phyloP scores from a whole-genome alignment of 2,113 vertebrate genomes.

The Odontesthes bonariensis region DNA sequence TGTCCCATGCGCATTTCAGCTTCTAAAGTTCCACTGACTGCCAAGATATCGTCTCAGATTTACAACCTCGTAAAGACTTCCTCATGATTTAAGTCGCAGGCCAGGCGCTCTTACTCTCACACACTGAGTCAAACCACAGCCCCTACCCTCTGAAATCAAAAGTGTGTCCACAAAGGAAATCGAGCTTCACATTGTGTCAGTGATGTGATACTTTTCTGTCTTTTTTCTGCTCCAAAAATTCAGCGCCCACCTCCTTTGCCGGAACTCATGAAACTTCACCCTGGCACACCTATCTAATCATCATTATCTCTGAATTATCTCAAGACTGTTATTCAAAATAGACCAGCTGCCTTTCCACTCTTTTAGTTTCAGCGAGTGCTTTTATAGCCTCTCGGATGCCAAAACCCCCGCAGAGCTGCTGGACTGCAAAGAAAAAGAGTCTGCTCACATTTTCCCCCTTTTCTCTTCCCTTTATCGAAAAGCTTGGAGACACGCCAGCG shows the following conservation, averaged over 20 bases:
- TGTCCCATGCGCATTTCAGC: conserved; percentile 58
- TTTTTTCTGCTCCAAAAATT: background rate
- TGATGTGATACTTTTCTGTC: background rate
- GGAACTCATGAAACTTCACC: conserved; percentile 19
- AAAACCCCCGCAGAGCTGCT: conserved; percentile 63
- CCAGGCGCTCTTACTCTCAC: conserved; percentile 24
- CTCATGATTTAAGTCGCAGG: conserved; percentile 74
- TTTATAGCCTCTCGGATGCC: conserved; percentile 52
- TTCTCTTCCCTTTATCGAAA: conserved; percentile 44
- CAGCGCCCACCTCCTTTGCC: conserved; percentile 18
- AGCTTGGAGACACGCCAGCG: conserved; percentile 67
- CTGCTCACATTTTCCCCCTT: conserved; percentile 41
- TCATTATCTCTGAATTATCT: conserved; percentile 56
- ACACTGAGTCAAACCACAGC: conserved; percentile 13
- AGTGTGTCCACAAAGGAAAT: conserved; percentile 18
- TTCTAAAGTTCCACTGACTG: conserved; percentile 67
- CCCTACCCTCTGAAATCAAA: conserved; percentile 7
- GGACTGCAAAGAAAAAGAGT: conserved; percentile 42
- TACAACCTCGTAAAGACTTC: conserved; percentile 78
- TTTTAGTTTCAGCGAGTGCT: conserved; percentile 52
- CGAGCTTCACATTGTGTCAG: conserved; percentile 1
- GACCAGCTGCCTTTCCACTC: conserved; percentile 46
- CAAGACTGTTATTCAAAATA: conserved; percentile 33
- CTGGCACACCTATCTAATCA: conserved; percentile 19
- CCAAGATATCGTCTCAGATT: conserved; percentile 72